Evolutionary conservation across 1,140 invertebrate species (phyloP), one percentile per base, ranked within the genome.

Genomic region (Drosophila micromelanica): DNA sequence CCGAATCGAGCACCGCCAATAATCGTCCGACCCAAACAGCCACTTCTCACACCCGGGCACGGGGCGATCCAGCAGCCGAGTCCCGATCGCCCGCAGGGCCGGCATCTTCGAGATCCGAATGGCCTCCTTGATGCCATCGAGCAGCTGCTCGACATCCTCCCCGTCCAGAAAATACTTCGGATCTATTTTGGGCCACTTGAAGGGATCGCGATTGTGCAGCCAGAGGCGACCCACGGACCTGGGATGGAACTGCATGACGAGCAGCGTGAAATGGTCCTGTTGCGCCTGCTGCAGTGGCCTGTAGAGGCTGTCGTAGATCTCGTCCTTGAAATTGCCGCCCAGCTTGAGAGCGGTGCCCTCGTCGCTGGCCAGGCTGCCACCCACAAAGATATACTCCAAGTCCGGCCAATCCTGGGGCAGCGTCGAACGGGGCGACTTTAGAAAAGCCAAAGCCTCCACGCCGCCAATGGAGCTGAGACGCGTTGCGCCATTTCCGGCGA

Each of bases 231-330:
- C 97, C 57, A 94, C 92, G 0, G 96, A 96, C 89, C 95, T 94
- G 0, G 97, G 96, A 89, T 95, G 93, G 27, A 97, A 93, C 0
- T 96, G 87, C 92, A 97, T 96, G 0, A 96, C 95, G 75, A 96
- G 92, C 4, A 96, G 92, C 0, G 94, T 94, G 86, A 94, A 96
- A 7, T 93, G 94, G 73, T 96, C 94, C n/a, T 92, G 90, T 5
- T 59, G 59, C 0, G 65, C 46, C 42, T 93, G 91, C 63, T 94
- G 93, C 17, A 96, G 92, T 2, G 93, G 93, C 37, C 91, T 91
- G 78, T 93, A 95, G 42, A 95, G 91, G 0, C 92, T 85, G 30
- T 95, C 81, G 73, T 95, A 95, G 9, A 95, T 65, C 40, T 94
- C 93, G 9, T 94, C 93, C 0, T 92, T 92, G 6, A 96, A 80